Base-by-base conservation (phyloP, 1,140 invertebrate species). In the Schlechtendalia chinensis region DNA sequence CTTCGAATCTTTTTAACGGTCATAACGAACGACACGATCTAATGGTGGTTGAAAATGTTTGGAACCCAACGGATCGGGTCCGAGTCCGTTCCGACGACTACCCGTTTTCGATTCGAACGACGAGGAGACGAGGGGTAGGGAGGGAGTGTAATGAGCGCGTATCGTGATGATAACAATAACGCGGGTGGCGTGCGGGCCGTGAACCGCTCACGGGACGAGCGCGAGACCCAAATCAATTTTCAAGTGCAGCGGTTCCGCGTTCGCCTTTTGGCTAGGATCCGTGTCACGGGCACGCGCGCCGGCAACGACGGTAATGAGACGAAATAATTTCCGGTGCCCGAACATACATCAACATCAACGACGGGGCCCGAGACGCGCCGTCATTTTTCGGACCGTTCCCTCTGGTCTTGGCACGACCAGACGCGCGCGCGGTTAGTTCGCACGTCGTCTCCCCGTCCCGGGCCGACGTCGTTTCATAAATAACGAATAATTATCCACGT, bases 191-290 rank as follows among this genome's bases (percentile, higher is more conserved):
- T 39, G 32, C 8, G 16, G 72, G 72, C 54, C n/a, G 22, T 77
- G 72, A 77, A 59, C 12, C 56, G 75, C 54, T 79, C 47, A 72
- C n/a, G n/a, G 69, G 27, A 79, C 17, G 56, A 47, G 75, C 50
- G 74, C 71, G n/a, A 61, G n/a, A 61, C 75, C 75, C 75, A 79
- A 79, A 79, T 79, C 75, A 79, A 79, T 61, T 79, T 79, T 79
- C 75, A 79, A 79, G 75, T 61, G 58, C 75, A 79, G 56, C 50
- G 47, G 75, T 79, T 79, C n/a, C n/a, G n/a, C n/a, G 58, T 50
- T 47, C 58, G 75, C 75, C 56, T 79, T 79, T 61, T 61, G 58
- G 56, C 75, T 61, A 61, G 56, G 58, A 79, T 79, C 22, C 75
- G 45, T 58, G 75, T 79, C 75, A 79, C 16, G 16, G 75, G 32